Evolutionary conservation across 2,888 invertebrate species (phyloP).

Genomic region (Sussaba pulchella): DNA sequence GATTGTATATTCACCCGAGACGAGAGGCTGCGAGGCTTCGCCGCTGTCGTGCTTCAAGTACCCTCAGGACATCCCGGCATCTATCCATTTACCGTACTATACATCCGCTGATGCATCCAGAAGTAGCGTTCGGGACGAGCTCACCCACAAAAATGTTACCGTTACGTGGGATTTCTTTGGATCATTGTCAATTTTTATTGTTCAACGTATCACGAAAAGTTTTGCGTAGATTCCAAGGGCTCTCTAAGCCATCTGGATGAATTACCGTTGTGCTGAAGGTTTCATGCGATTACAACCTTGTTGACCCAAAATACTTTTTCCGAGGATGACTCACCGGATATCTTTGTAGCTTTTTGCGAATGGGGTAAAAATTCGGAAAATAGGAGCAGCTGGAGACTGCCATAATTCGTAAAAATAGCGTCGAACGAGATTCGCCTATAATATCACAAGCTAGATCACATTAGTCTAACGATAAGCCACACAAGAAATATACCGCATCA

Average conservation of each 20-base stretch:
- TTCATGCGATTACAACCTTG: too few relatives aligned
- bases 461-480: too few relatives aligned
- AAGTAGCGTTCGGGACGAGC: slow-evolving; percentile 20
- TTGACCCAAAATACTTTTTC: slow-evolving; percentile 12
- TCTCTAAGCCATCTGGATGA: too few relatives aligned
- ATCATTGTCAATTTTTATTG: too few relatives aligned
- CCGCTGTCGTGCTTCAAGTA: slow-evolving; percentile 41
- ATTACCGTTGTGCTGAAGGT: too few relatives aligned
- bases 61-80: slow-evolving; percentile 25
- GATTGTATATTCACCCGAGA: slow-evolving; percentile 62
- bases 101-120: slow-evolving; percentile 49
- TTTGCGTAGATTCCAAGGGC: too few relatives aligned
- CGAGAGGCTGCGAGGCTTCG: slow-evolving; percentile 52
- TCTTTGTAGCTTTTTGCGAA: slow-evolving; percentile 5
- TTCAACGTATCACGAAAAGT: too few relatives aligned
- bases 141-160: neutral
- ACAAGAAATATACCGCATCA: neutral
- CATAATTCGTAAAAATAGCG: too few relatives aligned
- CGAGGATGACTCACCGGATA: slow-evolving; percentile 23
- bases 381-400: slow-evolving; percentile 1
- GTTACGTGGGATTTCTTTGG: too few relatives aligned
- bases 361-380: neutral
- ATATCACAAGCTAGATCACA: too few relatives aligned
- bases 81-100: slow-evolving; percentile 34
- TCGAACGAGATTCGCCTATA: slow-evolving; percentile 51